Conservation (phyloP, 2,797 vertebrate genomes). For the Sebastes nivosus region DNA sequence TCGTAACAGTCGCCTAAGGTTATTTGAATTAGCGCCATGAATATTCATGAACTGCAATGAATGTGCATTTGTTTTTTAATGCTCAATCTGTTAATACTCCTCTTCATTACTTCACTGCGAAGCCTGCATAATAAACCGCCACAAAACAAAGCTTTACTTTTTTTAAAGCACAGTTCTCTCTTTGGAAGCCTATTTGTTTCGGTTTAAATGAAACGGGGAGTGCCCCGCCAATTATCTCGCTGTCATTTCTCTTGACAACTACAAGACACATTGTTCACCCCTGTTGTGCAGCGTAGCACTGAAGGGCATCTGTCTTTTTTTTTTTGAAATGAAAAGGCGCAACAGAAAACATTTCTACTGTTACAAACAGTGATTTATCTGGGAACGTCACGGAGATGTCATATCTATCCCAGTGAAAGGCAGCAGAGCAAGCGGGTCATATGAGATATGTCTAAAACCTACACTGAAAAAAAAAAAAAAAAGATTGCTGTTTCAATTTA, state of each 20-base stretch:
- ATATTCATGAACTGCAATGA: slow-evolving; percentile 92
- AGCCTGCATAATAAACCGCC: slow-evolving; percentile 65
- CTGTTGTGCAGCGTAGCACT: slow-evolving; percentile 62
- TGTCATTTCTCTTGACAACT: slow-evolving; percentile 76
- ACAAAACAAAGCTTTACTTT: slow-evolving; percentile 77
- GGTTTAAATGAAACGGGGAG: slow-evolving; percentile 64
- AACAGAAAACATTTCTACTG: slow-evolving; percentile 75
- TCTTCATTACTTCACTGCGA: slow-evolving; percentile 73
- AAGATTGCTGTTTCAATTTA: slow-evolving; percentile 69
- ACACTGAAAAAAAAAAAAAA: slow-evolving; percentile 16
- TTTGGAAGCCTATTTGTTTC: slow-evolving; percentile 68
- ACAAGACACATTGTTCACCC: slow-evolving; percentile 75
- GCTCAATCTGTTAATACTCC: slow-evolving; percentile 76
- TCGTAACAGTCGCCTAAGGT: slow-evolving; percentile 91
- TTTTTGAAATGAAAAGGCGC: slow-evolving; percentile 71
- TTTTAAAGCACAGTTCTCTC: slow-evolving; percentile 52
- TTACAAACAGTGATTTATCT: slow-evolving; percentile 81
- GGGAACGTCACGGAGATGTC: slow-evolving; percentile 72
- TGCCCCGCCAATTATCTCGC: slow-evolving; percentile 76
- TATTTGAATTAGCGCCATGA: slow-evolving; percentile 94
- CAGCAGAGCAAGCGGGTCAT: slow-evolving; percentile 77
- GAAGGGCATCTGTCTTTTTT: slow-evolving; percentile 75
- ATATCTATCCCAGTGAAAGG: slow-evolving; percentile 76
- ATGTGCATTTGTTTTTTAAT: slow-evolving; percentile 90
- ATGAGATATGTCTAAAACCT: slow-evolving; percentile 76